Conservation (phyloP, 2,888 invertebrate species). For the Plebejus argus region DNA sequence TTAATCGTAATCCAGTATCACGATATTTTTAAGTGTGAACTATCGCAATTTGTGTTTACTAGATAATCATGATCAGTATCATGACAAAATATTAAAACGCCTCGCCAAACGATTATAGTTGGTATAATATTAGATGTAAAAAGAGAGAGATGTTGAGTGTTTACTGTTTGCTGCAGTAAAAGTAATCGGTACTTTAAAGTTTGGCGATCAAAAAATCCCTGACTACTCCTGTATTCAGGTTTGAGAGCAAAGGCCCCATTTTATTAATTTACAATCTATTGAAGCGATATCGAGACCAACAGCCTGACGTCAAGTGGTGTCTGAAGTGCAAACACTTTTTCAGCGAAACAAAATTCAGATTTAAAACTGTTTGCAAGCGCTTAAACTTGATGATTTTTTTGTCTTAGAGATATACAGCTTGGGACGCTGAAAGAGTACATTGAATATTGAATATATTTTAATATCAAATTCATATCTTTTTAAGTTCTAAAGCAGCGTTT, state of each 20-base stretch:
- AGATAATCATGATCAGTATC: not conserved
- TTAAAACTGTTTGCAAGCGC: not conserved
- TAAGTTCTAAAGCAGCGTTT: not conserved
- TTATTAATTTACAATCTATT: conserved; percentile 17
- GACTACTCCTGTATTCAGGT: not conserved
- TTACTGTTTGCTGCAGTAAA: not conserved
- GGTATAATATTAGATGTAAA: not conserved
- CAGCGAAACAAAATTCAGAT: not conserved
- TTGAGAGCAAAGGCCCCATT: not conserved
- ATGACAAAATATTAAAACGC: no score
- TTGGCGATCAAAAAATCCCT: conserved; percentile 1
- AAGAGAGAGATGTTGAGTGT: no score
- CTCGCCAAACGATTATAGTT: no score
- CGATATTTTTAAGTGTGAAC: not conserved
- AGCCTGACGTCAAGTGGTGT: not conserved
- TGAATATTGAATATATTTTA: not conserved
- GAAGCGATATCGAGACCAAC: not conserved
- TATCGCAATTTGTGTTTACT: not conserved
- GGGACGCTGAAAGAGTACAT: not conserved
- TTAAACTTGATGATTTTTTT: not conserved
- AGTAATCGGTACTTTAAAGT: not conserved
- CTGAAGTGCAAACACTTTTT: conserved; percentile 23
- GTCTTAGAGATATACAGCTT: not conserved
- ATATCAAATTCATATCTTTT: not conserved
- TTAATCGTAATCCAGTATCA: not conserved